Evolutionary conservation across 92 coral and sea anemone species (phyloP), one percentile per base, ranked within the genome.

Genomic region (Scolanthus callimorphus): DNA sequence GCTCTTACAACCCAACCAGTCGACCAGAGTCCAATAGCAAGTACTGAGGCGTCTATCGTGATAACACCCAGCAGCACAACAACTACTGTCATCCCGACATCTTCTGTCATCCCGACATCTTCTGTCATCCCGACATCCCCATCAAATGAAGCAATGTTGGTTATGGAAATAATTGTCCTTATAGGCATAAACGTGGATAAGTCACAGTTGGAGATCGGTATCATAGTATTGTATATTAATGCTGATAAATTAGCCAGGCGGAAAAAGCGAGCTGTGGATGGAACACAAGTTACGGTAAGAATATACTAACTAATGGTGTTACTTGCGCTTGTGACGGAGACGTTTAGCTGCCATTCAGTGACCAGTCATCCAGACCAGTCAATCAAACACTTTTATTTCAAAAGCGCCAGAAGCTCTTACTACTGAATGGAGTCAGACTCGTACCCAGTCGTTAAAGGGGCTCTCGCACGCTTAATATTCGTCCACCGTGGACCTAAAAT

Each of bases 231-330:
- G n/a, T n/a, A n/a, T n/a, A n/a, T n/a, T n/a, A 21, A 25, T 17
- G 48, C 52, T 9, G 70, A 52, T 12, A 49, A 34, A 17, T 31
- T 1, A 19, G 55, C 50, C 20, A 23, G 83, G 22, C 8, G 43
- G 20, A 56, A 69, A 31, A 51, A 59, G 30, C 55, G 89, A 50
- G 70, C 65, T 26, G 52, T 60, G 17, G 62, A 47, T 0, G 65
- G 62, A 0, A 51, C 68, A 28, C 71, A 64, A 19, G 79, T 67
- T 3, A 82, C 65, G 54, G 89, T 82, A 57, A 69, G n/a, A n/a
- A n/a, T n/a, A n/a, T n/a, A n/a, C n/a, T n/a, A n/a, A n/a, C n/a
- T n/a, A n/a, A n/a, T 34, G 6, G 41, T 34, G 41, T 34, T 34
- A 34, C 41, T 6, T 15, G 41, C 15, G 41, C 15, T 34, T 34